Conservation (phyloP, 2,113 vertebrate genomes). For the Ophthalmolycus amberensis region DNA sequence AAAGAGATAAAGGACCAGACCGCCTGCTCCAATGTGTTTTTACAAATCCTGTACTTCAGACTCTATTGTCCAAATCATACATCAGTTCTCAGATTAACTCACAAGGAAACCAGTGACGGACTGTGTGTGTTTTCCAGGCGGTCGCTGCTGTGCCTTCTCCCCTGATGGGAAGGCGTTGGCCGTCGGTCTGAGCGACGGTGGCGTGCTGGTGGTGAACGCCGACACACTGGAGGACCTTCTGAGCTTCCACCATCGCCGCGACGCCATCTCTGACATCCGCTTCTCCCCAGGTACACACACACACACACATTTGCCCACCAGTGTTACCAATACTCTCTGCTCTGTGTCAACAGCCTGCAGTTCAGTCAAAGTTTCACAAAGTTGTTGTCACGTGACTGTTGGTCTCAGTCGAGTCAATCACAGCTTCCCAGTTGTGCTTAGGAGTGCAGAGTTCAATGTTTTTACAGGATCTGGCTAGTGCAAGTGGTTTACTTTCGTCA, state of each 20-base stretch:
- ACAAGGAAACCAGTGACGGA: not conserved
- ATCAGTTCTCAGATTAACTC: not conserved
- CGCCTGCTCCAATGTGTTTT: too few relatives aligned
- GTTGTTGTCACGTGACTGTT: too few relatives aligned
- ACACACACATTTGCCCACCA: not conserved
- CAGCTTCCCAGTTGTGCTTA: too few relatives aligned
- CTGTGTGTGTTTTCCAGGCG: slow-evolving; percentile 80
- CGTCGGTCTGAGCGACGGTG: slow-evolving; percentile 94
- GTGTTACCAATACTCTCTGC: too few relatives aligned
- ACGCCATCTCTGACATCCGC: slow-evolving; percentile 95
- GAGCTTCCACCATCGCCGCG: slow-evolving; percentile 94
- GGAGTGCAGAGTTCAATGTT: too few relatives aligned
- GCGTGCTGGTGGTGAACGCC: slow-evolving; percentile 95
- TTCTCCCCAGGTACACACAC: slow-evolving; percentile 89
- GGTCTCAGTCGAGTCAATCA: too few relatives aligned
- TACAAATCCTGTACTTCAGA: not conserved
- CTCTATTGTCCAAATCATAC: not conserved
- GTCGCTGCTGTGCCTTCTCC: slow-evolving; percentile 95
- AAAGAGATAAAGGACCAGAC: not conserved
- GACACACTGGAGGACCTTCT: slow-evolving; percentile 97
- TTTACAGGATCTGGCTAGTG: too few relatives aligned
- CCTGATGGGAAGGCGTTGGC: slow-evolving; percentile 96
- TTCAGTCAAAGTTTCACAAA: too few relatives aligned
- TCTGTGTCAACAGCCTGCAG: too few relatives aligned
- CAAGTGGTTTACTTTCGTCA: too few relatives aligned